Evolutionary conservation across 2,113 vertebrate species (phyloP), one percentile per base, ranked within the genome.

Genomic region (Tiliqua scincoides): DNA sequence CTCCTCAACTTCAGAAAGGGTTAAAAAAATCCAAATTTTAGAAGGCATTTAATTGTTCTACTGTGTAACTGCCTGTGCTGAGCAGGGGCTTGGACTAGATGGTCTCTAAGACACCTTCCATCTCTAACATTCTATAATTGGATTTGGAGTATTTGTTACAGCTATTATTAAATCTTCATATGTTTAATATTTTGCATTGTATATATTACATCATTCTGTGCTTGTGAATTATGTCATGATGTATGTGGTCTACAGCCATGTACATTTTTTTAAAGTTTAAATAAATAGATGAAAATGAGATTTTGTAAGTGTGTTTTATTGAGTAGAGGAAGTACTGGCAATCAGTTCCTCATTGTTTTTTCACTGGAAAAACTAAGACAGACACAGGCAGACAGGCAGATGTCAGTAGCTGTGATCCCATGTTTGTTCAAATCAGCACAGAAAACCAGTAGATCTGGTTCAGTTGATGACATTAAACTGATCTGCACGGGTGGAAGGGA

Each of bases 381-480:
- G 37, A 25, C 37, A n/a, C n/a, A 61, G 59, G 14, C 18, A 59
- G 32, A 3, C 57, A 67, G 62, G 40, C 40, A 59, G 32, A 77
- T 25, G 35, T 40, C 1, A 72, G 63, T 43, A 7, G 59, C 59
- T 61, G 30, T 57, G 54, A 72, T 72, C 32, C 23, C 1, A 32
- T 62, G 48, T 4, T 61, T 11, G 12, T 79, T 21, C 61, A 40
- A 71, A 57, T 59, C 79, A 40, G 48, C 27, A 43, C 11, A 25
- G 1, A 77, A 84, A 82, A 48, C 48, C 48, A 78, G 9, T 70
- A 54, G 62, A 35, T 68, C 52, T 70, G 8, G 40, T 89, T 83
- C 84, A 83, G 74, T 23, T 78, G 37, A 79, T 59, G 40, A 72
- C 83, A 82, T 25, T 72, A 65, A 85, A 25, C 48, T 14, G 61